Evolutionary conservation across 2,888 invertebrate genomes (phyloP).

Genomic region (Terebella lapidaria): DNA sequence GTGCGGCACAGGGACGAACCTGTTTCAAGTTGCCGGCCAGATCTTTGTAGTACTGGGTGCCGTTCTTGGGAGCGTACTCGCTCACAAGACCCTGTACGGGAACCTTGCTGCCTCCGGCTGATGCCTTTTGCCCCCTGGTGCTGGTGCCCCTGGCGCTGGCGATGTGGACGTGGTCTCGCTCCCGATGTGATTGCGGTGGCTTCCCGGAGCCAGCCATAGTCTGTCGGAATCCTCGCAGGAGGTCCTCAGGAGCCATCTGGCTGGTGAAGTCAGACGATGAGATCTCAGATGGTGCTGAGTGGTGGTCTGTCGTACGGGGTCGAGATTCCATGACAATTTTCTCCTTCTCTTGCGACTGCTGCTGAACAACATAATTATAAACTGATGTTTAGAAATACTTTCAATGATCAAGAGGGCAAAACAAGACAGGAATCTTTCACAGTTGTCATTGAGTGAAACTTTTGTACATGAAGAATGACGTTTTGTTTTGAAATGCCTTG

Average conservation of each 20-base stretch:
- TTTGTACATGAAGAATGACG: too few species aligned
- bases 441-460: too few species aligned
- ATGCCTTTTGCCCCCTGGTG: conserved; percentile 1
- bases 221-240: neutral
- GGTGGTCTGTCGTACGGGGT: neutral
- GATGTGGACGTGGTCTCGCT: neutral
- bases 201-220: neutral
- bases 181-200: neutral
- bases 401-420: too few species aligned
- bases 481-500: too few species aligned
- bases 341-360: too few species aligned
- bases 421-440: too few species aligned
- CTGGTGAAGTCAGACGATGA: conserved; percentile 9
- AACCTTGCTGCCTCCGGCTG: conserved; percentile 1
- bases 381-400: too few species aligned
- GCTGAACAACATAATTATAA: too few species aligned
- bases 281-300: conserved; percentile 15
- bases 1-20: too few species aligned
- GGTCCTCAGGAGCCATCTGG: neutral
- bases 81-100: conserved; percentile 37
- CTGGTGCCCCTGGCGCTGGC: conserved; percentile 2
- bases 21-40: conserved; percentile 91
- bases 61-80: conserved; percentile 54
- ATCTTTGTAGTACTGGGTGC: conserved; percentile 91
- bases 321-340: neutral